Evolutionary conservation across 1,140 invertebrate species (phyloP).

Genomic region (Psix sp.): DNA sequence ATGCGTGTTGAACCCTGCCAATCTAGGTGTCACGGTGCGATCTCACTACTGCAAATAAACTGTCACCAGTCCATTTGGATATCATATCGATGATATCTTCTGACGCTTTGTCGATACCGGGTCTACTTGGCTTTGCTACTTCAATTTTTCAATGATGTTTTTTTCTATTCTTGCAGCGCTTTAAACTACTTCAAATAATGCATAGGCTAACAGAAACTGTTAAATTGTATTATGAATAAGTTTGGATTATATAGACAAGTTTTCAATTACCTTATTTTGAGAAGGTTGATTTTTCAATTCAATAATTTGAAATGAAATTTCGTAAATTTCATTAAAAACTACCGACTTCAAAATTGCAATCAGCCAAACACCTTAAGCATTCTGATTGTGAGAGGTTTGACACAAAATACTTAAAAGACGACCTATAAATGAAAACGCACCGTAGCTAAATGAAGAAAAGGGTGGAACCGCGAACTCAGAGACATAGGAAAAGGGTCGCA

Average conservation of each 20-base stretch:
- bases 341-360: too few species aligned
- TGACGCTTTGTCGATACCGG: slow-evolving; percentile 31
- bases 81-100: slow-evolving; percentile 16
- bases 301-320: too few species aligned
- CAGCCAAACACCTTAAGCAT: too few species aligned
- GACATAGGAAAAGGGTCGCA: slow-evolving; percentile 36
- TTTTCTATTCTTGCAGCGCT: too few species aligned
- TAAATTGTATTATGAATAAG: too few species aligned
- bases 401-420: slow-evolving; percentile 26
- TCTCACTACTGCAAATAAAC: slow-evolving; percentile 59
- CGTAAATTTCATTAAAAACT: too few species aligned
- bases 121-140: background rate
- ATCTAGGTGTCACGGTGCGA: slow-evolving; percentile 22
- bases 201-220: too few species aligned
- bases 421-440: slow-evolving; percentile 32
- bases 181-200: too few species aligned
- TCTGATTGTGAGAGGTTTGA: too few species aligned
- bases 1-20: slow-evolving; percentile 49
- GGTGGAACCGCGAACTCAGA: slow-evolving; percentile 16
- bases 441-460: slow-evolving; percentile 13
- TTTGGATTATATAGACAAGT: too few species aligned
- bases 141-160: background rate
- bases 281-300: too few species aligned
- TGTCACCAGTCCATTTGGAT: slow-evolving; percentile 16
- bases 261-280: too few species aligned